A percentile compares a stretch with the other conserved stretches of the same genome.
Evolutionary conservation across 1,140 invertebrate species (phyloP).

Genomic region (Hydropsyche tenuis): DNA sequence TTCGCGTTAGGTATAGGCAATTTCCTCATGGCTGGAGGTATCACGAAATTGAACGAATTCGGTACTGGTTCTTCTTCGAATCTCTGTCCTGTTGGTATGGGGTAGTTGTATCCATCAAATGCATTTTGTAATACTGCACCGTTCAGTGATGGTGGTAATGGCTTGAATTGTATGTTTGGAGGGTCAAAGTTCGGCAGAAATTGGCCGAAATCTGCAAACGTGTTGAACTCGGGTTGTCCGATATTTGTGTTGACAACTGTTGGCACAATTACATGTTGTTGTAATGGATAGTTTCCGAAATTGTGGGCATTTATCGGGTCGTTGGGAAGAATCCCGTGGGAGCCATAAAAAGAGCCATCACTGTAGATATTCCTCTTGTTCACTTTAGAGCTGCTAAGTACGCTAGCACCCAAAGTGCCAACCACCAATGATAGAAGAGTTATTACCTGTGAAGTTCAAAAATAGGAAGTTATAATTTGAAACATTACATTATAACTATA

Average conservation of each 20-base stretch:
- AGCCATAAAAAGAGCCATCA: constrained; percentile 22
- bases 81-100: constrained; percentile 17
- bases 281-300: not conserved
- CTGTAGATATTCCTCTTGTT: constrained; percentile 36
- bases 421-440: not conserved
- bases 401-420: not conserved
- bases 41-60: constrained; percentile 31
- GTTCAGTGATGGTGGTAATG: not conserved
- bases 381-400: not conserved
- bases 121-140: not conserved
- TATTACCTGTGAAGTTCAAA: constrained; percentile 23
- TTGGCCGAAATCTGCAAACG: constrained; percentile 7
- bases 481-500: no score
- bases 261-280: not conserved
- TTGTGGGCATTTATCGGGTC: constrained; percentile 27
- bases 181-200: constrained; percentile 9
- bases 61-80: constrained; percentile 39
- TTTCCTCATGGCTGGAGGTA: constrained; percentile 27
- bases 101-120: constrained; percentile 34
- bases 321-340: constrained; percentile 7
- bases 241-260: constrained; percentile 7
- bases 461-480: no score
- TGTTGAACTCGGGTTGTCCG: not conserved
- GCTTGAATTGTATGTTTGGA: not conserved
- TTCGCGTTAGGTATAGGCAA: constrained; percentile 19